Evolutionary conservation across 2,888 invertebrate genomes (phyloP).

Genomic region (Agriopis aurantiaria): DNA sequence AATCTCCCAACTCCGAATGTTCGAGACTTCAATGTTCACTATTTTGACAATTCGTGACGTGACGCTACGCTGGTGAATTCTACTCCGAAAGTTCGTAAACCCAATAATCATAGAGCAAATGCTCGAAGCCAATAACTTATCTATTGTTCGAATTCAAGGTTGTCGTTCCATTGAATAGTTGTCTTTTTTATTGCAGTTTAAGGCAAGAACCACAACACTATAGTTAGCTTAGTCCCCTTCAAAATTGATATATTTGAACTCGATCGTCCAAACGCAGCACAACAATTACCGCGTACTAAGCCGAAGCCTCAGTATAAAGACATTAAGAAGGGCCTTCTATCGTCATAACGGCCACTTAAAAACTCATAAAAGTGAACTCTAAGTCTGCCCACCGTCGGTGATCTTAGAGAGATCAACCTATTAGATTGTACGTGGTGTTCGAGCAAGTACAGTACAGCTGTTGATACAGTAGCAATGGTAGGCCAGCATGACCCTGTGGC

Average conservation of each 20-base stretch:
- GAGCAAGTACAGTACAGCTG: conserved; percentile 2
- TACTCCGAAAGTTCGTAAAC: too few relatives aligned
- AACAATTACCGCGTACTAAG: conserved; percentile 51
- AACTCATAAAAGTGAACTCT: conserved; percentile 77
- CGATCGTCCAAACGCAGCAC: conserved; percentile 57
- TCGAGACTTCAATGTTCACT: too few relatives aligned
- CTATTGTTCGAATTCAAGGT: too few relatives aligned
- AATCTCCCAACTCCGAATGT: too few relatives aligned
- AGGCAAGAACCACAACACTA: too few relatives aligned
- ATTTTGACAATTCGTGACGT: too few relatives aligned
- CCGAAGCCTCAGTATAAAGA: conserved; percentile 64
- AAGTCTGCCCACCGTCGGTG: conserved; percentile 60
- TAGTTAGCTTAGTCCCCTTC: too few relatives aligned
- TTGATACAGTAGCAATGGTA: conserved; percentile 10
- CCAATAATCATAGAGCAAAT: too few relatives aligned
- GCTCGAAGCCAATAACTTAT: too few relatives aligned
- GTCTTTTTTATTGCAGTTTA: too few relatives aligned
- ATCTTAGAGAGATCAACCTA: conserved; percentile 59
- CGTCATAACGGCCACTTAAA: conserved; percentile 80
- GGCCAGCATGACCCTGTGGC: background rate
- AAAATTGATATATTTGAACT: background rate
- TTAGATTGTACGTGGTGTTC: conserved; percentile 41
- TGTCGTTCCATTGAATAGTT: too few relatives aligned
- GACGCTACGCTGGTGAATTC: too few relatives aligned
- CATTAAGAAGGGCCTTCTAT: conserved; percentile 72